Evolutionary conservation across 2,797 vertebrate species (phyloP), one percentile per base, ranked within the genome.

Genomic region (Aulostomus chinensis): DNA sequence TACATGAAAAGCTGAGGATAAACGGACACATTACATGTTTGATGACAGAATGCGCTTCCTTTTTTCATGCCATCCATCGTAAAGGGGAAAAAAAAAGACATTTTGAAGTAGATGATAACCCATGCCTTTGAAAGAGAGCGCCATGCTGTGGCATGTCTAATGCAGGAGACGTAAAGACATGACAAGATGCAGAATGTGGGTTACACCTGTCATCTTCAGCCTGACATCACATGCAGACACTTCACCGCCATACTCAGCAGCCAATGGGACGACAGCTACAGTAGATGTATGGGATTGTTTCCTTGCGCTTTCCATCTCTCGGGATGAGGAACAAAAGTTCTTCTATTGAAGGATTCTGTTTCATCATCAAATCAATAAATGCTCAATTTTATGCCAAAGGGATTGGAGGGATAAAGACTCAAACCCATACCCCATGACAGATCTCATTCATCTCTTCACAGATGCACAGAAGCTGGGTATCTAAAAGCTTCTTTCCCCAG

Each of bases 321-420:
- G 10, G 58, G 49, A 9, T 49, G 16, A 47, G 14, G 37, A 54
- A 46, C 11, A 60, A 48, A 58, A 40, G 35, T 48, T 54, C 15
- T 9, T 61, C 9, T 56, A 28, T 65, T 39, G 16, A 43, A 54
- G 38, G 40, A 45, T 69, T 39, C 38, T 24, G 16, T 80, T 78
- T 83, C 59, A 81, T 81, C 70, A 66, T 71, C 75, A 76, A 46
- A 82, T 84, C 62, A 78, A 59, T 73, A 78, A 73, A 80, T 59
- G 53, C 61, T 74, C 59, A 70, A 42, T 77, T 75, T 67, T 69
- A 79, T 78, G 59, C 69, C 38, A 66, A 68, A 58, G 42, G 69
- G 71, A 79, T 83, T 75, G 65, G 29, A 32, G 56, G 71, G 63
- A 76, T 78, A 78, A 77, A 58, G 48, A 68, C 46, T 48, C 21